These are phyloP conservation scores for Phyllostomus hastatus DNA, from an alignment of 2,113 vertebrate genomes.

Conservation along the genomic window DNA sequence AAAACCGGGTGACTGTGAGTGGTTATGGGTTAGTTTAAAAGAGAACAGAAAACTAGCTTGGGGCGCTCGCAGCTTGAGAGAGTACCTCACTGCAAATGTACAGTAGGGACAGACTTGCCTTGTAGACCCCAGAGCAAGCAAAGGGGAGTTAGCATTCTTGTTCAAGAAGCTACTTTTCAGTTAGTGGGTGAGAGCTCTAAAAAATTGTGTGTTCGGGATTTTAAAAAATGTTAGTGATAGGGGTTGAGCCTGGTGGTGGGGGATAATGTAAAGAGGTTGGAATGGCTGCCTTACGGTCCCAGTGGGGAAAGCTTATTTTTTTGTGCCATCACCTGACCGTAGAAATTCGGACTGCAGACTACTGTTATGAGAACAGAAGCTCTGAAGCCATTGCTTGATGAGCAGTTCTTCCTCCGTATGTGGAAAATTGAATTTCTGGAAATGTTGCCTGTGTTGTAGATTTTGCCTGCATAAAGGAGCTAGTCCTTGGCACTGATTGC, in stretches of 20 bases:
- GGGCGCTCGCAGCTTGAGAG: not conserved
- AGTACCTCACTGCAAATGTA: not conserved
- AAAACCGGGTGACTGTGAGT: not conserved
- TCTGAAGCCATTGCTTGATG: not conserved
- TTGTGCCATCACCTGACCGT: not conserved
- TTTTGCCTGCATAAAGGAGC: not conserved
- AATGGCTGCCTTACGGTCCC: not conserved
- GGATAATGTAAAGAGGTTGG: not conserved
- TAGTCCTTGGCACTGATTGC: not conserved
- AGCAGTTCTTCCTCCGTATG: not conserved
- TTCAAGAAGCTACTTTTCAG: not conserved
- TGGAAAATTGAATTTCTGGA: conserved; percentile 45
- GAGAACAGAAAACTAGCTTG: not conserved
- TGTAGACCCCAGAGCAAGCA: not conserved
- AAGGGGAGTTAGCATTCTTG: not conserved
- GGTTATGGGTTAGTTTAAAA: not conserved
- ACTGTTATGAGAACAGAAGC: not conserved
- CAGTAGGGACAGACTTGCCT: not conserved
- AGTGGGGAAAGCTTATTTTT: not conserved
- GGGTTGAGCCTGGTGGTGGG: not conserved
- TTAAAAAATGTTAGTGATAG: not conserved
- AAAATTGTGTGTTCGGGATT: not conserved
- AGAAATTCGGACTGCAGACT: not conserved
- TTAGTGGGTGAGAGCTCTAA: not conserved
- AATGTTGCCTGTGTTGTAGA: not conserved